Evolutionary conservation across 2,888 invertebrate species (phyloP).

Genomic region (Clostera curtula): DNA sequence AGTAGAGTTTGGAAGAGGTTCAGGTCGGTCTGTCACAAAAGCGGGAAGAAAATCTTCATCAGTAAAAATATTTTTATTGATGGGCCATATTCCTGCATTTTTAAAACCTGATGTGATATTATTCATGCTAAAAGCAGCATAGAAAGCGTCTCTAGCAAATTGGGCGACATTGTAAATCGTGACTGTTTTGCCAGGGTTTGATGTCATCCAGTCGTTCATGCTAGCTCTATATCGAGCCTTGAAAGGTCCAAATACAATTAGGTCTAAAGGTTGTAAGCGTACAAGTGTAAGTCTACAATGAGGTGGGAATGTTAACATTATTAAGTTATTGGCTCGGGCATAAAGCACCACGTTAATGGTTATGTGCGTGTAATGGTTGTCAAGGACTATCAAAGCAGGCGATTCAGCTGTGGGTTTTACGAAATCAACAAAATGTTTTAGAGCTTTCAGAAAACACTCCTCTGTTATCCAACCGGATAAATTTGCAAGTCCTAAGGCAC

Average conservation of each 20-base stretch:
- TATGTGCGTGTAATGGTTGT: constrained; percentile 1
- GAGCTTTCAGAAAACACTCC: background rate
- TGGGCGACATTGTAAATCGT: constrained; percentile 10
- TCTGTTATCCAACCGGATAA: constrained; percentile 1
- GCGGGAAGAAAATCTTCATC: constrained; percentile 9
- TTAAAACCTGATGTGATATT: constrained; percentile 19
- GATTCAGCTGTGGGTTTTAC: background rate
- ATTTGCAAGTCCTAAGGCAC: background rate
- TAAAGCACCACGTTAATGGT: background rate
- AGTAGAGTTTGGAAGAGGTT: background rate
- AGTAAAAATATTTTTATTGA: constrained; percentile 17
- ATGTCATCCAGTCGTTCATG: constrained; percentile 7
- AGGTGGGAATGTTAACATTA: background rate
- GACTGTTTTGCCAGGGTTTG: constrained; percentile 4
- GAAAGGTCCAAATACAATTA: constrained; percentile 5
- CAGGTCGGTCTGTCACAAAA: constrained; percentile 14
- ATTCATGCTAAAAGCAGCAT: constrained; percentile 13
- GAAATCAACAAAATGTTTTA: background rate
- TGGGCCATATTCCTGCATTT: constrained; percentile 19
- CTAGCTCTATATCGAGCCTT: constrained; percentile 3
- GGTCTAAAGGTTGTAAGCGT: constrained; percentile 6
- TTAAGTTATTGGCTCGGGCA: background rate
- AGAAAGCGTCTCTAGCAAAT: constrained; percentile 12
- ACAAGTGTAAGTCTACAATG: constrained; percentile 1
- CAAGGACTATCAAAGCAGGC: background rate